These are phyloP conservation scores for Tautogolabrus adspersus DNA, from an alignment of 2,113 vertebrate species.

Conservation along the genomic window DNA sequence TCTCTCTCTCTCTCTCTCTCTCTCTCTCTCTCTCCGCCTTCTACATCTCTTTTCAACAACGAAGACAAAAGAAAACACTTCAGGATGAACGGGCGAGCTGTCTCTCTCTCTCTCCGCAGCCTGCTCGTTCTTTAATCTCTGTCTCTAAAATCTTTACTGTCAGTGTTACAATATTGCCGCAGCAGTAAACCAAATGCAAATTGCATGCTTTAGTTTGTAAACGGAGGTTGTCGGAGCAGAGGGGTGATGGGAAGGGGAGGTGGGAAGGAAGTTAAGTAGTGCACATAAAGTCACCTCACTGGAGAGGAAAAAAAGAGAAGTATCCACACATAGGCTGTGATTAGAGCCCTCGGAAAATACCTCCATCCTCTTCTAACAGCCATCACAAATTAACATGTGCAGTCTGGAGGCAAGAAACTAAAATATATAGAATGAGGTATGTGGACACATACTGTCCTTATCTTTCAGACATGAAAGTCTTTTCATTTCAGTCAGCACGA, in stretches of 20 bases:
- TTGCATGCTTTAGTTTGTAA: conserved; percentile 15
- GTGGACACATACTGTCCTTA: no score
- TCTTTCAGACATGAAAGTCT: no score
- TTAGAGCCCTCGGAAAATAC: neutral
- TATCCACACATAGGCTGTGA: neutral
- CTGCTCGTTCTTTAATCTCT: neutral
- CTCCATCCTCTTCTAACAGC: neutral
- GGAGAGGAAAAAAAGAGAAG: neutral
- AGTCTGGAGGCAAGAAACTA: no score
- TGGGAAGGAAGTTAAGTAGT: neutral
- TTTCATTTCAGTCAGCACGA: no score
- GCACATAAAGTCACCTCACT: neutral
- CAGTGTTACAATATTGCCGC: neutral
- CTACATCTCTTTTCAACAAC: conserved; percentile 1
- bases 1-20: neutral
- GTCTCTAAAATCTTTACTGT: conserved; percentile 16
- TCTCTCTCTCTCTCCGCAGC: neutral
- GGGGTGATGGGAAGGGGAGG: neutral
- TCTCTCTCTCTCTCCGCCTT: neutral
- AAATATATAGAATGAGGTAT: no score
- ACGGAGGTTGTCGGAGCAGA: neutral
- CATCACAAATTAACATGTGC: no score
- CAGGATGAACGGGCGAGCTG: neutral
- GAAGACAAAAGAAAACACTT: neutral
- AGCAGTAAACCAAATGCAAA: conserved; percentile 33